Evolutionary conservation across 2,797 vertebrate species (phyloP).

Genomic region (Lateolabrax maculatus): DNA sequence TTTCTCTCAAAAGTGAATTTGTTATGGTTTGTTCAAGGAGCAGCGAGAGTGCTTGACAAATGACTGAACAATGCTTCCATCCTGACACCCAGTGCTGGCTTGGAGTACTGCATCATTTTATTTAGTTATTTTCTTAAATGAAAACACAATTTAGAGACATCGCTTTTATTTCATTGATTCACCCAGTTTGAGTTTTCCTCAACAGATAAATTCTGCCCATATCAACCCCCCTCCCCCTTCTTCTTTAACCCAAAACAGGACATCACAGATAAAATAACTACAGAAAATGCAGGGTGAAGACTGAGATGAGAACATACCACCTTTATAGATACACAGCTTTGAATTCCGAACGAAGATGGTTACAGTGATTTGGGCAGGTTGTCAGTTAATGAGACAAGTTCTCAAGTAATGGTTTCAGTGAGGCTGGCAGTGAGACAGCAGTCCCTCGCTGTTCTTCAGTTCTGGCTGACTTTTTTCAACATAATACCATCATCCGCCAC

Average conservation of each 20-base stretch:
- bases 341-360: not conserved
- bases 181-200: constrained; percentile 3
- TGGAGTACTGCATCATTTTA: constrained; percentile 14
- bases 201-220: not conserved
- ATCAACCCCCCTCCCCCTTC: accelerated
- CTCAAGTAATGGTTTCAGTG: constrained; percentile 20
- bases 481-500: not conserved
- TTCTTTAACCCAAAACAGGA: not conserved
- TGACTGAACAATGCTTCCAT: constrained; percentile 22
- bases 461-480: not conserved
- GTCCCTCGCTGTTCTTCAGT: not conserved
- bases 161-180: constrained; percentile 58
- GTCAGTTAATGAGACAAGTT: not conserved
- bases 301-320: not conserved
- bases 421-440: constrained; percentile 25
- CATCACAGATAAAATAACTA: not conserved
- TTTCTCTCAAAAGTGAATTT: constrained; percentile 22
- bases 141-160: constrained; percentile 29
- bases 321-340: not conserved
- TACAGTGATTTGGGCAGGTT: constrained; percentile 31
- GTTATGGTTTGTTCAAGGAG: not conserved
- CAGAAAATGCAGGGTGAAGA: not conserved
- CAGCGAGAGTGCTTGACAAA: not conserved
- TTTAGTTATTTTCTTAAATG: not conserved
- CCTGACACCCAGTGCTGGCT: constrained; percentile 68